phyloP scores from a whole-genome alignment of 2,797 vertebrate species.

The Schizopygopsis malacanthus region DNA sequence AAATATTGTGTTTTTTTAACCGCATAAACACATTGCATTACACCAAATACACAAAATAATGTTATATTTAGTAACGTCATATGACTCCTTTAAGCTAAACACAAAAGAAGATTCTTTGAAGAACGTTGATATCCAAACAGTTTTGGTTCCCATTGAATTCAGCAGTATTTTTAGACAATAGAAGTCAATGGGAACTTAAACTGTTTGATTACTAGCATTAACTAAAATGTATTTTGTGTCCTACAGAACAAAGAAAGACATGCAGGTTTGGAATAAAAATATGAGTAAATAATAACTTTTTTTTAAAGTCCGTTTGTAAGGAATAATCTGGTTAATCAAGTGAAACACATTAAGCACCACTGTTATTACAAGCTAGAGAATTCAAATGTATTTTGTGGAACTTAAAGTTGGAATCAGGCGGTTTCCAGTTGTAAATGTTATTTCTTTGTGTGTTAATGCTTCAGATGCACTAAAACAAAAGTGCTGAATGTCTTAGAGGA shows the following conservation, averaged over 20 bases:
- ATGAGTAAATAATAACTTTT: too few species aligned
- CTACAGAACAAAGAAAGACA: background rate
- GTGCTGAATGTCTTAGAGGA: too few species aligned
- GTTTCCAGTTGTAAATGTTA: background rate
- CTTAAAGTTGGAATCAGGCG: background rate
- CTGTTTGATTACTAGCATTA: background rate
- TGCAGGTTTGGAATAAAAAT: background rate
- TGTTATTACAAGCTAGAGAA: background rate
- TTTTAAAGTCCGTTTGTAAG: too few species aligned
- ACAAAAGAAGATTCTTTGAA: background rate
- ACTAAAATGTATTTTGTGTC: background rate
- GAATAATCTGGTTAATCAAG: too few species aligned
- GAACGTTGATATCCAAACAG: background rate
- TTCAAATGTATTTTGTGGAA: background rate
- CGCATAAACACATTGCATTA: too few species aligned
- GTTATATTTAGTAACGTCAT: too few species aligned
- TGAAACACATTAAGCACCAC: too few species aligned
- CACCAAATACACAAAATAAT: too few species aligned
- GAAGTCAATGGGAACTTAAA: background rate
- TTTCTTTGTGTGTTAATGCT: background rate
- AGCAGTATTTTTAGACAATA: background rate
- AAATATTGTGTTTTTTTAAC: too few species aligned
- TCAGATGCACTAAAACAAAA: too few species aligned
- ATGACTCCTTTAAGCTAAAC: background rate
- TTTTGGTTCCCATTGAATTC: background rate